Base-by-base conservation (phyloP, 2,113 vertebrate genomes). In the Crotalus viridis region DNA sequence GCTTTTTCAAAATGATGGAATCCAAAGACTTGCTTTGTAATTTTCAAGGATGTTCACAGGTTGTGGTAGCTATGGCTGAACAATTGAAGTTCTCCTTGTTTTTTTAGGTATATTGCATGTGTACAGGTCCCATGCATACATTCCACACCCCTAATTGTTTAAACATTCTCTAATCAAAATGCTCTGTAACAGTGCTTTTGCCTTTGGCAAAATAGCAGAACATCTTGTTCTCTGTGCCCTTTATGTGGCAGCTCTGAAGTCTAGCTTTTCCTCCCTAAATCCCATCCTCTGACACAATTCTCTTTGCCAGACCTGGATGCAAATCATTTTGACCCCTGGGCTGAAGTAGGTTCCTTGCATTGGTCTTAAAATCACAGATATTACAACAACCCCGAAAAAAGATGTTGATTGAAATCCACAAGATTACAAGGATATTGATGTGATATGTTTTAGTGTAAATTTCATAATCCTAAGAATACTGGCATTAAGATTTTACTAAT, bases 161-260 rank as follows among this genome's bases (percentile, higher is more conserved):
- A 2, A 87, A n/a, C 90, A 85, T 92, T 96, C 92, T 94, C 85
- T 88, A 89, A 39, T 28, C 85, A 93, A 93, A 1, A 52, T 89
- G n/a, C 9, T 93, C 93, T 95, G 61, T 92, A 92, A 92, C 91
- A 95, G 91, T 94, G 96, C 94, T 96, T 96, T 95, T 91, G 95
- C 94, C 90, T 95, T 93, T 57, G 48, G 90, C 94, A 89, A 93
- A 95, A 95, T 94, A 94, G 91, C 94, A 95, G 93, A 96, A 94
- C 89, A 91, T 88, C 85, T 94, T 88, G 0, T 1, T 90, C 46
- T 59, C 43, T 24, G 17, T 61, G 86, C 85, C 52, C 21, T 91
- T 95, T 97, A 91, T 95, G 96, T 95, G n/a, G 15, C 69, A 39
- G 33, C 74, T 21, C 74, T 1, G 3, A 39, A 39, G n/a, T 43